A percentile compares a stretch with the other conserved stretches of the same genome.
Evolutionary conservation across 2,113 vertebrate species (phyloP).

Genomic region (Dromas ardeola): DNA sequence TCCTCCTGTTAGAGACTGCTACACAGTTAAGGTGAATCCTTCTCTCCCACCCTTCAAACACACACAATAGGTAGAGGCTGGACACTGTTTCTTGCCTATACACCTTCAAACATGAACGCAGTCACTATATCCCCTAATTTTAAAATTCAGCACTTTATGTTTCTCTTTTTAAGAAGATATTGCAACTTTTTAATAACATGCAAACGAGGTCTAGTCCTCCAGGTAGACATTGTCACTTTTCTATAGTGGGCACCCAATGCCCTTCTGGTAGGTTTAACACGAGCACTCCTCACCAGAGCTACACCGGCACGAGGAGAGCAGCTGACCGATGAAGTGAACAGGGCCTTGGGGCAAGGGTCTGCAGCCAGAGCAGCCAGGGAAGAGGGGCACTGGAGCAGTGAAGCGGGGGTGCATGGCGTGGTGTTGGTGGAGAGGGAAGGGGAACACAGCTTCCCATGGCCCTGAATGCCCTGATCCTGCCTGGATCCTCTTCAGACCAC

Average conservation of each 20-base stretch:
- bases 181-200: neutral
- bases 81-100: neutral
- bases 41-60: neutral
- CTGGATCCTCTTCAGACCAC: neutral
- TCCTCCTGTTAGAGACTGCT: neutral
- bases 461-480: neutral
- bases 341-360: neutral
- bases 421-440: neutral
- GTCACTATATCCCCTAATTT: neutral
- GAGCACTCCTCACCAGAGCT: neutral
- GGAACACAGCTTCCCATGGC: neutral
- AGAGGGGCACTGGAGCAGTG: neutral
- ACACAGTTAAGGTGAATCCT: neutral
- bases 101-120: neutral
- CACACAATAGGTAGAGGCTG: neutral
- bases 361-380: neutral
- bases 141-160: neutral
- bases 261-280: neutral
- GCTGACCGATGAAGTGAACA: neutral
- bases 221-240: neutral
- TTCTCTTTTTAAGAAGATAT: neutral
- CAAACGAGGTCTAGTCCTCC: neutral
- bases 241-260: neutral
- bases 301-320: neutral
- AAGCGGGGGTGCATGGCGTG: fast-evolving